Conservation (phyloP, 1,140 invertebrate species). For the Acromyrmex charruanus region DNA sequence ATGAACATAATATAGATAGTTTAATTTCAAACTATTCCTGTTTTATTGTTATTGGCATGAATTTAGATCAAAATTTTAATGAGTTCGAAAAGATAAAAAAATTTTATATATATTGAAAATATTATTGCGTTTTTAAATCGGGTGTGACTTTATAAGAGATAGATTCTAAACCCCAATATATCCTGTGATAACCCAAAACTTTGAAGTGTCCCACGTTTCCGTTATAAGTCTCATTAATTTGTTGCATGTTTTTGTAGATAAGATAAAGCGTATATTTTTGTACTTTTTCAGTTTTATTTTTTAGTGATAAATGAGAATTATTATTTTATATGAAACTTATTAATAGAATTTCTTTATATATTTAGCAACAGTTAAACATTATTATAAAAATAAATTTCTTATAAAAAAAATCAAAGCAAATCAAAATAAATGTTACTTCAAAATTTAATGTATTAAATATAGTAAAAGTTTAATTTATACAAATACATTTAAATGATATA, state of each 20-base stretch:
- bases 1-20: background rate
- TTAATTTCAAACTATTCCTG: background rate
- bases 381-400: background rate
- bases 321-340: background rate
- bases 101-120: background rate
- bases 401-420: background rate
- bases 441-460: background rate
- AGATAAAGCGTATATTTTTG: background rate
- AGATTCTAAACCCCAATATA: conserved; percentile 34
- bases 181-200: conserved; percentile 56
- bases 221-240: conserved; percentile 15
- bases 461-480: background rate
- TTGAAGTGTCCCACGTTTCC: conserved; percentile 1
- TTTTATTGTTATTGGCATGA: background rate
- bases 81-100: background rate
- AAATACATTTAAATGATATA: background rate
- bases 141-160: conserved; percentile 4
- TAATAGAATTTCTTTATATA: background rate
- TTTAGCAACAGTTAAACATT: conserved; percentile 13
- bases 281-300: background rate
- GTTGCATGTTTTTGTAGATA: background rate
- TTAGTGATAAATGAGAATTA: background rate
- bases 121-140: background rate
- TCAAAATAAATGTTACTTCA: background rate
- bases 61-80: background rate